These are phyloP conservation scores for Eidolon dupreanum DNA, from an alignment of 2,797 vertebrate genomes.

Conservation along the genomic window DNA sequence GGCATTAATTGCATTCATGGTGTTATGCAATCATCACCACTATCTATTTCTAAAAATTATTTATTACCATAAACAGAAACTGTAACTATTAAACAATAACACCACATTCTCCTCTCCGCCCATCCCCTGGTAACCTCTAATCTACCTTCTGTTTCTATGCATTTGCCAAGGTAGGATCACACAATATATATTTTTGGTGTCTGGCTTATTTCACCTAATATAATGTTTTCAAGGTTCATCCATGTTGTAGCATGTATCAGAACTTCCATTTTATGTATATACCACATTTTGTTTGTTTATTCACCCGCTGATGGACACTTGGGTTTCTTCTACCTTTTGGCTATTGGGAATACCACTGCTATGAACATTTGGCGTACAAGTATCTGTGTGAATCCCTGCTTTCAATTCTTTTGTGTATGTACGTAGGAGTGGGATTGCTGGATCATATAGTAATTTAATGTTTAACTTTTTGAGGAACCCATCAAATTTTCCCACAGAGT, in stretches of 20 bases:
- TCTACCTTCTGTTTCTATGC: background rate
- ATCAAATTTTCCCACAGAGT: background rate
- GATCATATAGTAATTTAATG: background rate
- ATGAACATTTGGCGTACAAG: background rate
- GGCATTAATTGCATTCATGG: background rate
- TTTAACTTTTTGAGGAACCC: background rate
- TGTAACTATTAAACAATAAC: background rate
- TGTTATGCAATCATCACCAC: background rate
- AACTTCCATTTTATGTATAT: background rate
- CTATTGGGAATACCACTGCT: background rate
- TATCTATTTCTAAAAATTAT: background rate
- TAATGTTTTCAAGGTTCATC: background rate
- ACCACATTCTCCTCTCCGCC: background rate
- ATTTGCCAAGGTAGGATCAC: background rate
- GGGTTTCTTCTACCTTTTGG: background rate
- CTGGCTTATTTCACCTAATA: background rate
- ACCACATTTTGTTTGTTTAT: background rate
- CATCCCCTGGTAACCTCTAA: background rate
- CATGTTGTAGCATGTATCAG: background rate
- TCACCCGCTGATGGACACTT: background rate
- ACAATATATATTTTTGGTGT: background rate
- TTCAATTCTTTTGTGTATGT: background rate
- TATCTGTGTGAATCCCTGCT: background rate
- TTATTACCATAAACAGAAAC: background rate
- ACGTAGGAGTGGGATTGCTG: background rate